These are phyloP conservation scores for Hafferia zeledoni DNA, from an alignment of 2,797 vertebrate genomes.

Conservation along the genomic window DNA sequence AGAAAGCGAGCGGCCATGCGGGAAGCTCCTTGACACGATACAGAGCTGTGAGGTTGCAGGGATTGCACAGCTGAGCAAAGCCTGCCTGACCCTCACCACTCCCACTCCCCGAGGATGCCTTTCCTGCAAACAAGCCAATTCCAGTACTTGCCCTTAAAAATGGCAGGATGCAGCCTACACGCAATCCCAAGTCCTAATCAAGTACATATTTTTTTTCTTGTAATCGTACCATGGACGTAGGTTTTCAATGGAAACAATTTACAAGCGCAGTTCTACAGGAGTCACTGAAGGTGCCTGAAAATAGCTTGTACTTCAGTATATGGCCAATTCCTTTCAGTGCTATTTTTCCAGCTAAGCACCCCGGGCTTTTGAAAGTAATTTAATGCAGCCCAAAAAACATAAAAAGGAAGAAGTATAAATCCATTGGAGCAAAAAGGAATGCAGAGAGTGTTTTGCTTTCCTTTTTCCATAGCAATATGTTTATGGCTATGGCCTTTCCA, in stretches of 20 bases:
- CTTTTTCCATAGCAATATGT: neutral
- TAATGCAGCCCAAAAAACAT: neutral
- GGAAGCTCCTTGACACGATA: neutral
- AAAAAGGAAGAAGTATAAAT: neutral
- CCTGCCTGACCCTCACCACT: neutral
- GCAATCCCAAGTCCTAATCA: neutral
- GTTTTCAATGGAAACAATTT: neutral
- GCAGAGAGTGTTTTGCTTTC: neutral
- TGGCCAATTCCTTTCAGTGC: neutral
- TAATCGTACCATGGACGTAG: neutral
- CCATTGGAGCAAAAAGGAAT: neutral
- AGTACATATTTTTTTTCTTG: neutral
- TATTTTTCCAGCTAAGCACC: neutral
- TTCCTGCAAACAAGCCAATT: neutral
- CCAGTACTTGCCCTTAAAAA: neutral
- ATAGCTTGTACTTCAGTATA: neutral
- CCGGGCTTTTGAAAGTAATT: neutral
- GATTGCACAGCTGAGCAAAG: neutral
- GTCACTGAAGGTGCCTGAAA: neutral
- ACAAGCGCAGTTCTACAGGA: neutral
- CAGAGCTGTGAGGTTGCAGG: neutral
- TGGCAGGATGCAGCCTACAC: neutral
- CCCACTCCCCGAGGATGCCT: neutral
- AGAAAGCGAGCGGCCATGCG: neutral
- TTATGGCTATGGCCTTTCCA: neutral